Evolutionary conservation across 2,113 vertebrate genomes (phyloP).

Genomic region (Rhea americana): DNA sequence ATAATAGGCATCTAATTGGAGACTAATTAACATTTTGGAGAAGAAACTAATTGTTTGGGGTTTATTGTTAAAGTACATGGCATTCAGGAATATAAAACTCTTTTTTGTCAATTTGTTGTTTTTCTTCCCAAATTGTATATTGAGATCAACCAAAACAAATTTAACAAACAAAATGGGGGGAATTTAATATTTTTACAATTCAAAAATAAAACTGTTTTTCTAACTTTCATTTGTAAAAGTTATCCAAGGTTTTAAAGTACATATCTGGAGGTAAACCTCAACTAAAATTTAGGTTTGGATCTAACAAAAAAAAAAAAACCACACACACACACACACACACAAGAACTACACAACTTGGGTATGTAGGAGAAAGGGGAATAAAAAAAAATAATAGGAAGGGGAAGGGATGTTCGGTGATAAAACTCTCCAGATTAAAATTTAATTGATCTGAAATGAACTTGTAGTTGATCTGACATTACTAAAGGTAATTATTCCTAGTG

Average conservation of each 20-base stretch:
- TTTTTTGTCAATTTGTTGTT: background rate
- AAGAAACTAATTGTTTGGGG: background rate
- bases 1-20: background rate
- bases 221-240: background rate
- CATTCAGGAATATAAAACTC: background rate
- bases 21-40: background rate
- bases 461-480: background rate
- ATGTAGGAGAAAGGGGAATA: fast-evolving
- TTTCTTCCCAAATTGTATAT: background rate
- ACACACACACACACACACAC: too few species aligned
- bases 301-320: background rate
- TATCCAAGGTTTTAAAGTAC: background rate
- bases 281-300: background rate
- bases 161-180: background rate
- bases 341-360: background rate
- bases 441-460: background rate
- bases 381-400: background rate
- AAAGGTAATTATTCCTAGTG: background rate
- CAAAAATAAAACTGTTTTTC: background rate
- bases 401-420: background rate
- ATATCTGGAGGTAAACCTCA: background rate
- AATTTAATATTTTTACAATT: background rate
- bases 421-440: background rate
- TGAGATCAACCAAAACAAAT: background rate
- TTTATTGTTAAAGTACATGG: background rate